Base-by-base conservation (phyloP, 2,797 vertebrate genomes). In the Falco rusticolus region DNA sequence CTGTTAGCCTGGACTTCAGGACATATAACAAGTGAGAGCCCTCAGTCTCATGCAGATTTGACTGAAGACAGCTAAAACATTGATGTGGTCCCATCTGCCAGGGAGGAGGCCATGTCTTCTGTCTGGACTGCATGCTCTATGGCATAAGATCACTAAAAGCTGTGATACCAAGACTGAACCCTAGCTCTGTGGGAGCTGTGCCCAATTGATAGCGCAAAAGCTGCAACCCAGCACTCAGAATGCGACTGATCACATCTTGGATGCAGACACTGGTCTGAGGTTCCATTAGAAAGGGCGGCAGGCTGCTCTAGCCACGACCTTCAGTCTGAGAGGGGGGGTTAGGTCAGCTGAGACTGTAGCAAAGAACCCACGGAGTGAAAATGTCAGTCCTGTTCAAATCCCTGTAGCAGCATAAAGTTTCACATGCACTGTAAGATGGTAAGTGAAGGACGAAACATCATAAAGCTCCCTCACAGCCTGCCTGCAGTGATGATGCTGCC, bases 181-280 rank as follows among this genome's bases (percentile, higher is more conserved):
- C 9, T 16, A 39, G 39, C 34, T 94, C 48, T 72, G 19, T 9
- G 43, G 19, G 39, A 25, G 11, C 60, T 91, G 31, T 22, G 14
- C 19, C 48, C 14, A 37, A 13, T 22, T 14, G 43, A 29, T 22
- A 33, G 26, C 2, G 7, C n/a, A 41, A 59, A 79, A 69, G 19
- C 28, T 51, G 26, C 21, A 29, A 4, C 8, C 12, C 15, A 31
- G 34, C 24, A 47, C 11, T 50, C 13, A 4, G 41, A 37, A 17
- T 19, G 37, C 21, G 14, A 29, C 13, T n/a, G 14, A 31, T 68
- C 20, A 8, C 2, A 1, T n/a, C 60, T 50, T 0, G 2, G 18
- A 17, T 48, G 34, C 51, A 65, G 53, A 9, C 13, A 3, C 39
- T 31, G 56, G 37, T 39, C 34, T 63, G 77, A 56, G 34, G 29